Evolutionary conservation across 2,113 vertebrate genomes (phyloP), one percentile per base, ranked within the genome.

Genomic region (Phalacrocorax aristotelis): DNA sequence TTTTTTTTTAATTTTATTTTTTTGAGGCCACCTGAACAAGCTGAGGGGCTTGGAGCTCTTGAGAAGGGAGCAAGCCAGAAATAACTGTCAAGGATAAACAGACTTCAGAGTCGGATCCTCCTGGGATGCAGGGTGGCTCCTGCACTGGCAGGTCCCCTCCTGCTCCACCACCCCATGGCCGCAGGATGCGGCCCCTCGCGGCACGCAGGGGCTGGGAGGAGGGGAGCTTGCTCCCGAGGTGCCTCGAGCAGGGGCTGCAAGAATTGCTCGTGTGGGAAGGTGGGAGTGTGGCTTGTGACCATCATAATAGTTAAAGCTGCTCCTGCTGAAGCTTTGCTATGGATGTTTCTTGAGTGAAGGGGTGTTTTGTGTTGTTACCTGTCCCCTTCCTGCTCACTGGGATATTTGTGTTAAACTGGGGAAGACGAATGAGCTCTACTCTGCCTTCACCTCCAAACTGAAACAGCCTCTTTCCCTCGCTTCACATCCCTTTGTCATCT

Each of bases 91-190:
- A 34, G 40, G 51, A 5, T 61, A 11, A 86, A 69, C 4, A 21
- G 2, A 36, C 46, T 34, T 74, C 11, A 8, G 51, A 12, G 22
- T 10, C 3, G 4, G 72, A 25, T 71, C 29, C 9, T 68, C 27
- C 3, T 29, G 75, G 70, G 42, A 27, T 70, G 46, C 20, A 38
- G 84, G 48, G 6, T 0, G 1, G 40, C 20, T 48, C 22, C 74
- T 55, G 44, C 36, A 0, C 30, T 4, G 1, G 8, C 0, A 3
- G 42, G 26, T 49, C 11, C 49, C 22, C 21, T 49, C 36, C 44
- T 70, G 40, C 36, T 48, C 55, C 46, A 13, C 1, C 25, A 14
- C 51, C 61, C 52, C 29, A 2, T 0, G 0, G 71, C 9, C 8
- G 65, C 51, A 25, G 83, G 57, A 52, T 30, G 40, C 1, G 15